Evolutionary conservation across 2,797 vertebrate genomes (phyloP).

Genomic region (Epinephelus awoara): DNA sequence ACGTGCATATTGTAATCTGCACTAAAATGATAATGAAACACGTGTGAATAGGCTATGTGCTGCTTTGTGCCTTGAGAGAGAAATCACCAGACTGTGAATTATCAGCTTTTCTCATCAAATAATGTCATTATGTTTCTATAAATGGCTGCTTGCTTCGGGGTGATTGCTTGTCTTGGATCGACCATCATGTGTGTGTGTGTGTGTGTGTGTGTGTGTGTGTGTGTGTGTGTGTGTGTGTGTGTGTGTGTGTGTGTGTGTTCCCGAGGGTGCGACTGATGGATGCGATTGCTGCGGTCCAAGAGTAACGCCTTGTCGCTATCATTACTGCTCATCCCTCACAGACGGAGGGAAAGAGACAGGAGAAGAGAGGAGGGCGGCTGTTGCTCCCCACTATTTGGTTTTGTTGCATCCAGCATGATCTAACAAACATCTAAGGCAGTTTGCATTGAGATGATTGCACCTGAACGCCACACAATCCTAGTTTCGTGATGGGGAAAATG

Average conservation of each 20-base stretch:
- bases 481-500: background rate
- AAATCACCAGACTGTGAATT: conserved; percentile 1
- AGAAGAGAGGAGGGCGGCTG: conserved; percentile 15
- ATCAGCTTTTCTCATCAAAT: conserved; percentile 52
- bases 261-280: conserved; percentile 76
- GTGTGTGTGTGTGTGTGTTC: conserved; percentile 38
- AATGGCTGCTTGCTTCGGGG: conserved; percentile 66
- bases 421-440: conserved; percentile 14
- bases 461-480: background rate
- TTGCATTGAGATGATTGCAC: conserved; percentile 3
- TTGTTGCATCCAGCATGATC: conserved; percentile 36
- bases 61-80: background rate
- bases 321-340: conserved; percentile 64
- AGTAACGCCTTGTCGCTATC: conserved; percentile 76
- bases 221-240: conserved; percentile 19
- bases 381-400: conserved; percentile 41
- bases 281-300: conserved; percentile 71
- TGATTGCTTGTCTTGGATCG: conserved; percentile 45
- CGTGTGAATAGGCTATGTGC: background rate
- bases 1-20: conserved; percentile 15
- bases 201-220: conserved; percentile 1
- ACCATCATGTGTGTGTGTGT: conserved; percentile 28
- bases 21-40: background rate
- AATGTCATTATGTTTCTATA: conserved; percentile 63
- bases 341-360: background rate